Percentiles rank a stretch among this genome's conserved stretches.
Conservation (phyloP, 2,113 vertebrate genomes). For the Bubo scandiacus region DNA sequence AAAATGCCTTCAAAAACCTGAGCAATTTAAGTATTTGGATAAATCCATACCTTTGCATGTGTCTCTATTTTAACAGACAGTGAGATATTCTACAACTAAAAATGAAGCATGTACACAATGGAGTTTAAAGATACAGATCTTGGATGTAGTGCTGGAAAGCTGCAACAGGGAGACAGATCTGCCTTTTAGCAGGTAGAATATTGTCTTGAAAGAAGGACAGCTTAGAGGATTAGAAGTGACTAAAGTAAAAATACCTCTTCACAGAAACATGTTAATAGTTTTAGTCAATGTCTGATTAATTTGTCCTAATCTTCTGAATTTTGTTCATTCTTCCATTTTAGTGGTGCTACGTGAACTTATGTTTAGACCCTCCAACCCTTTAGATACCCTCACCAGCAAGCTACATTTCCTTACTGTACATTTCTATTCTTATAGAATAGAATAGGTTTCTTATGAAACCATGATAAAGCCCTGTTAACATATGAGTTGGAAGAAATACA, state of each 20-base stretch:
- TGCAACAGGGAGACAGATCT: not conserved
- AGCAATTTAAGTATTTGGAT: not conserved
- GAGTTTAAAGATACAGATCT: not conserved
- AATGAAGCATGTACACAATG: fast-evolving
- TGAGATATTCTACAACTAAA: not conserved
- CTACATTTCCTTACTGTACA: not conserved
- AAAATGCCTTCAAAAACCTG: not conserved
- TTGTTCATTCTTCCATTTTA: not conserved
- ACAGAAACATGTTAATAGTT: not conserved
- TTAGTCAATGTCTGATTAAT: not conserved
- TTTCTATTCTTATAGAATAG: not conserved
- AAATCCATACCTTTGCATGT: not conserved
- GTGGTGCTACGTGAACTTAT: not conserved
- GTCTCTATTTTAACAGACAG: not conserved
- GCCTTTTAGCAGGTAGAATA: not conserved
- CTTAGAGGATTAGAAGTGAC: not conserved
- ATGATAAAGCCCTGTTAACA: not conserved
- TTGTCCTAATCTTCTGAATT: not conserved
- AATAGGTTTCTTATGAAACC: not conserved
- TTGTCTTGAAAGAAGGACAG: not conserved
- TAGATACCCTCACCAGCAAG: not conserved
- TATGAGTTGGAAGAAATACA: not conserved
- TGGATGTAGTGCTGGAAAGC: not conserved
- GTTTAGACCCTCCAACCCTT: not conserved
- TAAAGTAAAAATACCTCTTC: not conserved